phyloP scores from a whole-genome alignment of 2,888 invertebrate species.

The Temnothorax ravouxi region DNA sequence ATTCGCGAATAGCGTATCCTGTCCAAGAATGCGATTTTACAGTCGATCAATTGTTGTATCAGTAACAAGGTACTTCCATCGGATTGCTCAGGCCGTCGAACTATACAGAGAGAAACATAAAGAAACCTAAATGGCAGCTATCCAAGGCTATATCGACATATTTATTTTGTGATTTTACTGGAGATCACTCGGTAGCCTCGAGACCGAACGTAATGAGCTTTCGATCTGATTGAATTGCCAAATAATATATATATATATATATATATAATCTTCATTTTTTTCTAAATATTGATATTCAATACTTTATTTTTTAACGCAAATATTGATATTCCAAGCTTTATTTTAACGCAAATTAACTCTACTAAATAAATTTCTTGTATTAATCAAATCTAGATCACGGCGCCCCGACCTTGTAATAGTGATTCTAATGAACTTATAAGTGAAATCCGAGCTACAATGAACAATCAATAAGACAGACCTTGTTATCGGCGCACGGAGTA shows the following conservation, averaged over 20 bases:
- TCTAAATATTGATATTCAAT: background rate
- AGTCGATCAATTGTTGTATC: constrained; percentile 23
- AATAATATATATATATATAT: background rate
- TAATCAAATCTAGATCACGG: background rate
- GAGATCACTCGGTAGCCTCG: background rate
- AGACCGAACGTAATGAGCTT: background rate
- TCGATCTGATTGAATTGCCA: background rate
- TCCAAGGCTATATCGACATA: constrained; percentile 60
- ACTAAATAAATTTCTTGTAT: background rate
- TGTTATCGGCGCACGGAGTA: background rate
- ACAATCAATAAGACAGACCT: background rate
- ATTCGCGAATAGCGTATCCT: constrained; percentile 18
- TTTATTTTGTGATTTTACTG: constrained; percentile 58
- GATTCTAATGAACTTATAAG: background rate
- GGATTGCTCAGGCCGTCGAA: constrained; percentile 46
- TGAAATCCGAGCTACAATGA: background rate
- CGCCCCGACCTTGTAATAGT: background rate
- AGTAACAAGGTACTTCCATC: constrained; percentile 41
- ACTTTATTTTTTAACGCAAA: background rate
- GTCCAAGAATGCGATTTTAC: constrained; percentile 18
- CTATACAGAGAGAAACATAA: constrained; percentile 44
- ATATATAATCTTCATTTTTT: background rate
- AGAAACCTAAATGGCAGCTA: constrained; percentile 58
- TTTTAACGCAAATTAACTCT: background rate
- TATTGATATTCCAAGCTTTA: background rate